Base-by-base conservation (phyloP, 2,113 vertebrate species). In the Calidris pygmaea region DNA sequence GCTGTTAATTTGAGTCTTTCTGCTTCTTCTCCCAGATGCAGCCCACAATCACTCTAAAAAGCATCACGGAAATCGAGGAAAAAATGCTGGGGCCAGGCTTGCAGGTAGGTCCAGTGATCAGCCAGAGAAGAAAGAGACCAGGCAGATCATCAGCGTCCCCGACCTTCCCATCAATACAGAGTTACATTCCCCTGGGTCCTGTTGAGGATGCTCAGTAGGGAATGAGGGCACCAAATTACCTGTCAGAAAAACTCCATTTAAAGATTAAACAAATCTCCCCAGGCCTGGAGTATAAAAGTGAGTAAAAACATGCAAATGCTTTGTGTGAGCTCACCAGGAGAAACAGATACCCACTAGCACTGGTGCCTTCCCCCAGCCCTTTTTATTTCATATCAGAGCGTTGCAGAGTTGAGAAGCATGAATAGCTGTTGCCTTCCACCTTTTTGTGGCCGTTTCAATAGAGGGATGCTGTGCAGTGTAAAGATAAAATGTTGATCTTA, bases 1-100 rank as follows among this genome's bases (percentile, higher is more conserved):
- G 26, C 3, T 62, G 39, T 53, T 97, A 92, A 94, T 34, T 2
- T 2, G 15, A 53, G 16, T 83, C 9, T 94, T 74, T 93, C 84
- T 87, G n/a, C 60, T 91, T 93, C 50, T 90, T 83, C 14, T 30
- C 21, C 26, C 35, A 97, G 97, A 97, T 62, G 35, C 6, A 4
- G 66, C 83, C 35, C 93, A 94, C 39, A 88, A 76, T 37, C 96
- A 93, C 32, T 94, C 93, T 41, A 96, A 94, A 88, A 96, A 95
- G 76, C 94, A 96, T 34, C 81, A 95, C 1, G 95, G 95, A 93
- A 96, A 89, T 67, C 70, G 94, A 56, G 94, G 89, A 17, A 97
- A 97, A 91, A 87, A 78, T 14, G 30, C 82, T 24, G 93, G 90
- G 45, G 74, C 93, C 75, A 95, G 94, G 53, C 78, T 92, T 87